Conservation (phyloP, 2,888 invertebrate species). For the Lycocerus yunnanus region DNA sequence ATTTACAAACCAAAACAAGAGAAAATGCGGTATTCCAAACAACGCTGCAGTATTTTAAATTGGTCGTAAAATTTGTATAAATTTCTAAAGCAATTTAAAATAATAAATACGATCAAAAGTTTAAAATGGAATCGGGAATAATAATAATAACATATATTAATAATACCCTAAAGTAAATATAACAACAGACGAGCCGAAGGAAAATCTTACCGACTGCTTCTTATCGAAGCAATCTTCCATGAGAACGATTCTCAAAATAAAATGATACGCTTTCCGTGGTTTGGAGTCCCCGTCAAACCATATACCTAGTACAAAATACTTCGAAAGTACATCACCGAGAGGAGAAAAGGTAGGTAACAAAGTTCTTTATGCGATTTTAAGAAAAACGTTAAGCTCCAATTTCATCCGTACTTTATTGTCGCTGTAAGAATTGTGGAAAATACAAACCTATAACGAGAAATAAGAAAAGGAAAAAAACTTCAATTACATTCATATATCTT, state of each 20-base stretch:
- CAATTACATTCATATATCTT: neutral
- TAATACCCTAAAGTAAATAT: too few species aligned
- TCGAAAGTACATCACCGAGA: too few species aligned
- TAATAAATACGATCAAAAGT: neutral
- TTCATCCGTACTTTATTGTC: neutral
- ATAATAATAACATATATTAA: neutral
- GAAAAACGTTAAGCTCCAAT: neutral
- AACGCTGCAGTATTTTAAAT: neutral
- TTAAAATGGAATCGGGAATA: neutral
- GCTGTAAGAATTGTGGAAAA: neutral
- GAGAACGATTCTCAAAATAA: too few species aligned
- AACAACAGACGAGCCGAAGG: too few species aligned
- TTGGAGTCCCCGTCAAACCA: too few species aligned
- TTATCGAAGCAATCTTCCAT: too few species aligned
- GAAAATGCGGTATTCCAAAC: neutral
- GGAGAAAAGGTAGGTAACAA: too few species aligned
- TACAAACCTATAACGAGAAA: neutral
- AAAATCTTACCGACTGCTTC: too few species aligned
- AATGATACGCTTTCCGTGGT: too few species aligned
- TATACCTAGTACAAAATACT: too few species aligned
- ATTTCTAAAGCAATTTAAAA: neutral
- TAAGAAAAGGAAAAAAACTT: neutral
- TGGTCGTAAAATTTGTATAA: neutral
- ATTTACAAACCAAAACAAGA: slow-evolving; percentile 2
- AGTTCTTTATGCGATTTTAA: too few species aligned